Percentiles rank a stretch among this genome's conserved stretches.
These are phyloP conservation scores for Champsocephalus gunnari DNA, from an alignment of 2,797 vertebrate species.

Conservation along the genomic window DNA sequence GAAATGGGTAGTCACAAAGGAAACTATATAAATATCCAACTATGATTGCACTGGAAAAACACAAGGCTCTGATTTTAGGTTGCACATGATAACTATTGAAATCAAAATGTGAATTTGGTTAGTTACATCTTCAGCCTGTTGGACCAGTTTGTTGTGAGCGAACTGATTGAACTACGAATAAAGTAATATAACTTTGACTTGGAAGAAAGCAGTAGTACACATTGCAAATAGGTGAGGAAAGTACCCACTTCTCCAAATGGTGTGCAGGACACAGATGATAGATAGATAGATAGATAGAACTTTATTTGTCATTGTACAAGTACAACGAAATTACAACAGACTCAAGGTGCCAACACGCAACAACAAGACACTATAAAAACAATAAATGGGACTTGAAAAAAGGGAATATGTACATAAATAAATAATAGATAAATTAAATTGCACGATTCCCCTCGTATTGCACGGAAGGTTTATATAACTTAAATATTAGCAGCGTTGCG, in stretches of 20 bases:
- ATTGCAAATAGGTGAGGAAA: neutral
- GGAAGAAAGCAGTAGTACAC: neutral
- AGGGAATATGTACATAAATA: too few species aligned
- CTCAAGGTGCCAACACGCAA: too few species aligned
- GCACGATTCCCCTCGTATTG: too few species aligned
- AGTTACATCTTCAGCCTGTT: constrained; percentile 21
- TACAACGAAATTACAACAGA: too few species aligned
- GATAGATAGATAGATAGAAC: too few species aligned
- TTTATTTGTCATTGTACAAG: too few species aligned
- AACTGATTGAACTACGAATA: constrained; percentile 22
- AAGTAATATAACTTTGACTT: constrained; percentile 17
- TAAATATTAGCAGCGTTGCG: neutral
- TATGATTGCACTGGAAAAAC: constrained; percentile 32
- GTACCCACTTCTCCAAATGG: neutral
- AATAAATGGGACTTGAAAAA: too few species aligned
- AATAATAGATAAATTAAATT: too few species aligned
- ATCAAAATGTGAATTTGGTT: constrained; percentile 32
- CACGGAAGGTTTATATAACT: too few species aligned
- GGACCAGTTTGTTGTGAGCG: constrained; percentile 6
- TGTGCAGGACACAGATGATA: neutral
- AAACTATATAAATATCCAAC: constrained; percentile 3
- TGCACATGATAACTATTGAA: constrained; percentile 55
- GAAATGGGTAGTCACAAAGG: neutral
- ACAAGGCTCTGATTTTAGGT: constrained; percentile 18
- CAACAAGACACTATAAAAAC: too few species aligned